Base-by-base conservation (phyloP, 2,888 invertebrate species). In the Drosophila nr. perissopoda region DNA sequence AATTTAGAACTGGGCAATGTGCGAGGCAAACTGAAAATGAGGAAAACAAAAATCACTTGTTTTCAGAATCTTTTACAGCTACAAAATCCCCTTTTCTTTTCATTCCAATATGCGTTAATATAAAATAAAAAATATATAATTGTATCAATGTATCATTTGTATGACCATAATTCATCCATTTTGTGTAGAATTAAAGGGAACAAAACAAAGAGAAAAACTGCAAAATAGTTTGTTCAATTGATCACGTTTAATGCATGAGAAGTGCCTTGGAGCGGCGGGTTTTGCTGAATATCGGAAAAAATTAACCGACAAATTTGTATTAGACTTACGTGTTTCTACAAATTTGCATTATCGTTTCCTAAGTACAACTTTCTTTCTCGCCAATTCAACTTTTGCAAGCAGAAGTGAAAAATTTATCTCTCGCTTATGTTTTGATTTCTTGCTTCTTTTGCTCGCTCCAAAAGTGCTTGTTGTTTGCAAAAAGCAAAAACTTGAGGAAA, bases 301-400 rank as follows among this genome's bases (percentile, higher is more conserved):
- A 68, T 62, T 38, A 67, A 49, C 27, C 27, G 40, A 31, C 42
- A 66, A 59, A 48, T 57, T 46, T 16, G 62, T 59, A 56, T 57
- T 49, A 40, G 53, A 31, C 25, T 67, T 66, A 48, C 56, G 54
- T 59, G 33, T 62, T 76, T 54, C 53, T 51, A 51, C 16, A 52
- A 42, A 68, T 68, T 73, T 60, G 46, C 68, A 64, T 68, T 68
- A 58, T 38, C 31, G 58, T 40, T 73, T 78, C 79, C 74, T 52
- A 65, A 73, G 42, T 52, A 61, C 80, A 76, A 81, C 79, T 81
- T 79, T 79, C 79, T 71, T 81, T 76, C 77, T 73, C 48, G 68
- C 59, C 42, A 73, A 60, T 73, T 65, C 59, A 78, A 65, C 79
- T 76, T 68, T 68, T 73, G 59, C 51, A 51, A 21, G 7, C n/a